Evolutionary conservation across 1,140 invertebrate genomes (phyloP).

Genomic region (Bombyx mandarina): DNA sequence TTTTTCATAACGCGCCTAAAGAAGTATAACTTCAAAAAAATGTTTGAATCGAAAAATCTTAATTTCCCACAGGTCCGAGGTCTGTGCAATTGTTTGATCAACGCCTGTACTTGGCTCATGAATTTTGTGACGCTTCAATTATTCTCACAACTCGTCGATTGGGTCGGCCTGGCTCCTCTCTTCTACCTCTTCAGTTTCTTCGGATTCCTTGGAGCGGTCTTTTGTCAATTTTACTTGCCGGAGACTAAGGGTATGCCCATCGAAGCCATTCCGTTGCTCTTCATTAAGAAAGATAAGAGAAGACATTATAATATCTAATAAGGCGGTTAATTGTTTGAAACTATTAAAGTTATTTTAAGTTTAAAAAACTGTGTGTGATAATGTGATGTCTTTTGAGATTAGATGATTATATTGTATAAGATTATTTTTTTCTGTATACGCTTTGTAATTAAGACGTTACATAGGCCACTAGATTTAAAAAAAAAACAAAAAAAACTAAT

Average conservation of each 20-base stretch:
- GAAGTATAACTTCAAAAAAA: no score
- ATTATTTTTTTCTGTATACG: no score
- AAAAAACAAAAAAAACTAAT: no score
- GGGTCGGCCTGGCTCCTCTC: slow-evolving; percentile 31
- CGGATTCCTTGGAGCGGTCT: slow-evolving; percentile 37
- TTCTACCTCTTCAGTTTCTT: slow-evolving; percentile 43
- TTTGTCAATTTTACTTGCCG: slow-evolving; percentile 43
- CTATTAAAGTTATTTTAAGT: no score
- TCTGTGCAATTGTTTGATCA: slow-evolving; percentile 40
- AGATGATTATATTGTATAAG: no score
- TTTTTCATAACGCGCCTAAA: no score
- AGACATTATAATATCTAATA: neutral
- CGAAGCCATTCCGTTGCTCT: slow-evolving; percentile 43
- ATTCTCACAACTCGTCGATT: slow-evolving; percentile 43
- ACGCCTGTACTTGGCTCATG: slow-evolving; percentile 48
- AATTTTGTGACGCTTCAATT: slow-evolving; percentile 49
- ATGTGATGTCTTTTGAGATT: no score
- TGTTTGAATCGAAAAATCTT: neutral
- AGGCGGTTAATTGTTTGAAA: no score
- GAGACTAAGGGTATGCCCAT: slow-evolving; percentile 53
- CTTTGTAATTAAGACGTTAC: no score
- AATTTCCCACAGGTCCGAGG: slow-evolving; percentile 40
- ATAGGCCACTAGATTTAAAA: no score
- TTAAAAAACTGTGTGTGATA: no score
- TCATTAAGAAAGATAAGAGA: slow-evolving; percentile 28